Percentiles rank a stretch among this genome's conserved stretches.
Evolutionary conservation across 2,797 vertebrate species (phyloP).

Genomic region (Rhynchotus rufescens): DNA sequence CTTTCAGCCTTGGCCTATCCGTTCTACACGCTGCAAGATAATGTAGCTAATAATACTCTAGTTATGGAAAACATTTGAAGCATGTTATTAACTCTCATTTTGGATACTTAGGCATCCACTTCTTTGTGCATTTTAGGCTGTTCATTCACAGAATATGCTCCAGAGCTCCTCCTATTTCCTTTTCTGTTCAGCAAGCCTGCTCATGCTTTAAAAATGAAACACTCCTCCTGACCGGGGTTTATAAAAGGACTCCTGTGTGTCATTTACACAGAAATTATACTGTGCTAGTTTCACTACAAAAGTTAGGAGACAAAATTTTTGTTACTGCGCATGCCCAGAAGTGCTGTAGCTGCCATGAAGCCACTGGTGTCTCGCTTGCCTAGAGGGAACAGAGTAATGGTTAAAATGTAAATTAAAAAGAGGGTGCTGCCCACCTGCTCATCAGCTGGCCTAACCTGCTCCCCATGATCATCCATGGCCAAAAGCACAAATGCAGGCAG

Average conservation of each 20-base stretch:
- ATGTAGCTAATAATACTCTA: fast-evolving
- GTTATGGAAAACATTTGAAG: not conserved
- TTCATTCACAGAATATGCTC: not conserved
- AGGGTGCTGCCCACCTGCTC: not conserved
- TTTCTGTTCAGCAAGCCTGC: not conserved
- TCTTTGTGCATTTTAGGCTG: not conserved
- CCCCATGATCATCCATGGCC: not conserved
- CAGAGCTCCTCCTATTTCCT: not conserved
- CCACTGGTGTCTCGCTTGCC: not conserved
- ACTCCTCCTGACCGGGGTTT: not conserved
- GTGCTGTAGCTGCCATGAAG: not conserved
- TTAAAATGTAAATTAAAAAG: not conserved
- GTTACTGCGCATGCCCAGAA: not conserved
- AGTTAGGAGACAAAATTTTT: not conserved
- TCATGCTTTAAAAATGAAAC: not conserved
- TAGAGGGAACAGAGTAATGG: not conserved
- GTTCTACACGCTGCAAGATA: not conserved
- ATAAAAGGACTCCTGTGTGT: not conserved
- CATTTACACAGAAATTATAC: not conserved
- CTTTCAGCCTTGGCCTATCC: not conserved
- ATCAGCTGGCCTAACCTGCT: not conserved
- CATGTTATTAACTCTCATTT: not conserved
- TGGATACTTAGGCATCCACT: not conserved
- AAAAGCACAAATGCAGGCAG: not conserved
- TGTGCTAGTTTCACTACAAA: not conserved